Evolutionary conservation across 2,113 vertebrate genomes (phyloP).

Genomic region (Oriolus oriolus): DNA sequence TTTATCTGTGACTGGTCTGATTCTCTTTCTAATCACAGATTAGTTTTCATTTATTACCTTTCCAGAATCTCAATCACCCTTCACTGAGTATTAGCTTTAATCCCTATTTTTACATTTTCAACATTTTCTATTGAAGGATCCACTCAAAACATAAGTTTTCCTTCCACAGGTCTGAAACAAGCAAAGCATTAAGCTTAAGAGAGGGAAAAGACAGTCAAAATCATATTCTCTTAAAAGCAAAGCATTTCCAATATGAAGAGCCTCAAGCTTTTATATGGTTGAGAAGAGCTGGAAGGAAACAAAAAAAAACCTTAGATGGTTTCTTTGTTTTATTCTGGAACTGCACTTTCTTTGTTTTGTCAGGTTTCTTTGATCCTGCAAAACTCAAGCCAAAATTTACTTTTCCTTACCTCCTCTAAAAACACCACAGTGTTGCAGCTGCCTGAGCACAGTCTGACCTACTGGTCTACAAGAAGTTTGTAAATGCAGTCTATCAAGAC

Average conservation of each 20-base stretch:
- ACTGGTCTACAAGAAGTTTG: not conserved
- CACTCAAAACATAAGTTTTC: not conserved
- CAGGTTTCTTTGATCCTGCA: not conserved
- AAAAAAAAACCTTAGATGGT: not conserved
- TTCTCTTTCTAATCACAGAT: not conserved
- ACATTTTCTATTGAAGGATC: not conserved
- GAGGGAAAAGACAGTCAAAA: not conserved
- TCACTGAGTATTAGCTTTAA: not conserved
- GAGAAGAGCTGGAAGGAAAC: not conserved
- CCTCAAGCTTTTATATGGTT: not conserved
- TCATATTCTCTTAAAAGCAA: not conserved
- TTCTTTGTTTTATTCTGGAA: not conserved
- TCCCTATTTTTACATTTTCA: not conserved
- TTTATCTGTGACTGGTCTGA: not conserved
- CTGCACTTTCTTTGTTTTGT: not conserved
- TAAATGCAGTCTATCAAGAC: not conserved
- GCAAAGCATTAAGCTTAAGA: not conserved
- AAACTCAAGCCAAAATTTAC: not conserved
- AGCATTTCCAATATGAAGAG: not conserved
- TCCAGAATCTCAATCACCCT: not conserved
- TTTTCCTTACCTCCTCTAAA: not conserved
- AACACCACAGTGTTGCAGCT: not conserved
- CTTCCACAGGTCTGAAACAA: not conserved
- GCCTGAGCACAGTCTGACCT: not conserved
- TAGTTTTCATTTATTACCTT: not conserved